Conservation (phyloP, 2,113 vertebrate species). For the Narcine bancroftii region DNA sequence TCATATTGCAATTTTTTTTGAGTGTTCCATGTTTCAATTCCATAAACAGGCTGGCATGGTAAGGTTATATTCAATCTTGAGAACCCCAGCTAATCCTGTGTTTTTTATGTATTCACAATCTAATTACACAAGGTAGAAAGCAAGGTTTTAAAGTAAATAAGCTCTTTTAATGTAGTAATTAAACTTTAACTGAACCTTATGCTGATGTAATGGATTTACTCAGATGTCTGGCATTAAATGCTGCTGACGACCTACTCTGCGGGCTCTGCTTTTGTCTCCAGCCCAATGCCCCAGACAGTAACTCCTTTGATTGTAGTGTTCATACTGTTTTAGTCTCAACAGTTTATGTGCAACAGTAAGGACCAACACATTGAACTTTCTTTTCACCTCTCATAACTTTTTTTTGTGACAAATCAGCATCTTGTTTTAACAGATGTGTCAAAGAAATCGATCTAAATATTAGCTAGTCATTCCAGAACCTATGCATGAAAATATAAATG, state of each 20-base stretch:
- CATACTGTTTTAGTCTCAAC: not conserved
- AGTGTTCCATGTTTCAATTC: not conserved
- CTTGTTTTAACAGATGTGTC: not conserved
- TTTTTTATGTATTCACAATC: not conserved
- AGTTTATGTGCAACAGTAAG: not conserved
- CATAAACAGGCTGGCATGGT: conserved; percentile 3
- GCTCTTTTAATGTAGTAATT: not conserved
- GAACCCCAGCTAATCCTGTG: not conserved
- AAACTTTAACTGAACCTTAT: not conserved
- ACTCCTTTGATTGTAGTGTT: not conserved
- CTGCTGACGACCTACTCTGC: not conserved
- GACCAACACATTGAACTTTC: not conserved
- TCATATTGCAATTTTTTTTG: not conserved
- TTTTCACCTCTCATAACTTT: not conserved
- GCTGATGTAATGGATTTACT: conserved; percentile 1
- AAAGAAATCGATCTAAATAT: not conserved
- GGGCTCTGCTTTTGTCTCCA: not conserved
- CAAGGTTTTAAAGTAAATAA: not conserved
- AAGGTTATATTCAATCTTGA: not conserved
- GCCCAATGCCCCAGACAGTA: conserved; percentile 12
- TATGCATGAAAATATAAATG: not conserved
- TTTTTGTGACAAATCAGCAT: not conserved
- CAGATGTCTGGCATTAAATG: conserved; percentile 16
- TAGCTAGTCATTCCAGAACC: not conserved
- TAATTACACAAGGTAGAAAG: conserved; percentile 16